phyloP scores from a whole-genome alignment of 2,797 vertebrate genomes.

The Kryptolebias ocellatus region DNA sequence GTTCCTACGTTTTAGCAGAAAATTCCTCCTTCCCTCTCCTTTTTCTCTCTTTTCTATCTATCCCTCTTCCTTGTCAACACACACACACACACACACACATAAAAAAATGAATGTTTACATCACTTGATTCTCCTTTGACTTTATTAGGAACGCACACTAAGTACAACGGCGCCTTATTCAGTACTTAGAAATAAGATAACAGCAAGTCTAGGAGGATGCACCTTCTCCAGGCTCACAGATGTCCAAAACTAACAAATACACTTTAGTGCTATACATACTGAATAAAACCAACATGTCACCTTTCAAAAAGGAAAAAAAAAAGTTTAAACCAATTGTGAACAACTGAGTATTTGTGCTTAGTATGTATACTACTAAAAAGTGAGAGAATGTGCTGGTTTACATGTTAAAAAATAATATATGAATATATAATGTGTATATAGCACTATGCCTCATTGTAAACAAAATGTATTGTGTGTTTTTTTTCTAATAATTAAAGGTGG shows the following conservation, averaged over 20 bases:
- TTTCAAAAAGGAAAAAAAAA: slow-evolving; percentile 12
- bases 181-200: slow-evolving; percentile 59
- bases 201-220: slow-evolving; percentile 51
- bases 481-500: slow-evolving; percentile 54
- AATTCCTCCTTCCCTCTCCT: slow-evolving; percentile 20
- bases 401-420: slow-evolving; percentile 81
- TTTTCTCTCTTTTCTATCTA: slow-evolving; percentile 58
- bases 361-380: slow-evolving; percentile 83
- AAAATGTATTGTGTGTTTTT: slow-evolving; percentile 74
- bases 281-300: slow-evolving; percentile 51
- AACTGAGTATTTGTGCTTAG: slow-evolving; percentile 82
- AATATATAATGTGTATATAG: slow-evolving; percentile 85
- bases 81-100: too few relatives aligned
- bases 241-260: slow-evolving; percentile 61
- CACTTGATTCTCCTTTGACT: slow-evolving; percentile 82
- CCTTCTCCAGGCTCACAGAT: slow-evolving; percentile 57
- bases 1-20: slow-evolving; percentile 41
- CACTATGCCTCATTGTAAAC: slow-evolving; percentile 85
- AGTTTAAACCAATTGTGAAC: slow-evolving; percentile 43
- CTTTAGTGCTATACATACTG: slow-evolving; percentile 77
- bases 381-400: slow-evolving; percentile 88
- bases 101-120: slow-evolving; percentile 87
- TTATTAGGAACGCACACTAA: slow-evolving; percentile 83
- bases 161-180: slow-evolving; percentile 85
- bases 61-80: slow-evolving; percentile 70